These are phyloP conservation scores for Petrocephalus zakoni DNA, from an alignment of 2,113 vertebrate genomes.

Conservation along the genomic window DNA sequence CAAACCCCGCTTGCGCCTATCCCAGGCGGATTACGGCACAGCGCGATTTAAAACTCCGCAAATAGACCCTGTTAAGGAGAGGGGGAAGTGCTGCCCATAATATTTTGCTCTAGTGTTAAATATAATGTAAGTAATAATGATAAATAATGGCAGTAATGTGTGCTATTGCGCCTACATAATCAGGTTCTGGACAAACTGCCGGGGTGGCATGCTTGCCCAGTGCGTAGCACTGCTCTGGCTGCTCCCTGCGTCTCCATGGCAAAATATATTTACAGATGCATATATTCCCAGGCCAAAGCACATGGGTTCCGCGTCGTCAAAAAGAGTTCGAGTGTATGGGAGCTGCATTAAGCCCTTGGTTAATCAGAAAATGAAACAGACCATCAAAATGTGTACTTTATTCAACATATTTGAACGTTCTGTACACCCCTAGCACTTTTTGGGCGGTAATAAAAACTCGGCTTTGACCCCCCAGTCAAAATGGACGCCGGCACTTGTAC, in stretches of 20 bases:
- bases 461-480: background rate
- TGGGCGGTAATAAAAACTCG: background rate
- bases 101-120: background rate
- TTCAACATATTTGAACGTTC: background rate
- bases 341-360: background rate
- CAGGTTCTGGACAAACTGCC: background rate
- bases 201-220: background rate
- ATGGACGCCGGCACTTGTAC: background rate
- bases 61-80: background rate
- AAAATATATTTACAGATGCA: background rate
- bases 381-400: background rate
- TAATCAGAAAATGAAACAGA: background rate
- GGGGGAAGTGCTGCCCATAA: background rate
- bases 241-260: background rate
- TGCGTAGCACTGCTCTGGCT: background rate
- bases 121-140: background rate
- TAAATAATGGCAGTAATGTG: background rate
- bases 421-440: background rate
- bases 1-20: background rate
- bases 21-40: background rate
- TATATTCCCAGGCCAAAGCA: background rate
- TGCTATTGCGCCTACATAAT: background rate
- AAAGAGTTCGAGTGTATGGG: background rate
- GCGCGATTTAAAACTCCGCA: background rate
- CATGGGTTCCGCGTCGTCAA: background rate